A percentile compares a stretch with the other conserved stretches of the same genome.
phyloP scores from a whole-genome alignment of 1,140 invertebrate species.

The Palaemon carinicauda region DNA sequence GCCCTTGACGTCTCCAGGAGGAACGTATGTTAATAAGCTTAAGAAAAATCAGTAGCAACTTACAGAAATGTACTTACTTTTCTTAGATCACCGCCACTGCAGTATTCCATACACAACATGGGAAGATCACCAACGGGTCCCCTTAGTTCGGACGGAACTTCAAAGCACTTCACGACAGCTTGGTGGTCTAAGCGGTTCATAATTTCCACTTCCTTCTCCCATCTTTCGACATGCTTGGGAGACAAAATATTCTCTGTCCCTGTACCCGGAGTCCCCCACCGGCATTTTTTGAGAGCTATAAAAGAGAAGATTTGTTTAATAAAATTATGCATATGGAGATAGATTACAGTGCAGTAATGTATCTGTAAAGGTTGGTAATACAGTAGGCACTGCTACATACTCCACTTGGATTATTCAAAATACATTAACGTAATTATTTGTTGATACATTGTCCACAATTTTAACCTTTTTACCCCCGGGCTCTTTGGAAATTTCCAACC shows the following conservation, averaged over 20 bases:
- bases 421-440: too few species aligned
- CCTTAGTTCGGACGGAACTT: conserved; percentile 62
- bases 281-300: conserved; percentile 77
- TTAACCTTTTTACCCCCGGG: too few species aligned
- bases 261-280: conserved; percentile 64
- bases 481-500: too few species aligned
- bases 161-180: conserved; percentile 73
- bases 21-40: too few species aligned
- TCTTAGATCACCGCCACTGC: conserved; percentile 82
- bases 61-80: too few species aligned
- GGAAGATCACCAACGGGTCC: conserved; percentile 52
- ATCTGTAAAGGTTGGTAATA: too few species aligned
- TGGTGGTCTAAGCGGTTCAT: conserved; percentile 76
- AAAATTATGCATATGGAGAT: too few species aligned
- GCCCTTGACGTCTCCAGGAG: too few species aligned
- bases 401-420: too few species aligned
- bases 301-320: conserved; percentile 12
- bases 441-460: too few species aligned
- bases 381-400: background rate
- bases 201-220: conserved; percentile 82
- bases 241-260: conserved; percentile 69
- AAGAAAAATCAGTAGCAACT: too few species aligned
- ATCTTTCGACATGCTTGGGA: conserved; percentile 73
- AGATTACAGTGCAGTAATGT: too few species aligned
- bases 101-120: conserved; percentile 86